phyloP scores from a whole-genome alignment of 1,140 invertebrate species.

The Trichonephila clavipes region DNA sequence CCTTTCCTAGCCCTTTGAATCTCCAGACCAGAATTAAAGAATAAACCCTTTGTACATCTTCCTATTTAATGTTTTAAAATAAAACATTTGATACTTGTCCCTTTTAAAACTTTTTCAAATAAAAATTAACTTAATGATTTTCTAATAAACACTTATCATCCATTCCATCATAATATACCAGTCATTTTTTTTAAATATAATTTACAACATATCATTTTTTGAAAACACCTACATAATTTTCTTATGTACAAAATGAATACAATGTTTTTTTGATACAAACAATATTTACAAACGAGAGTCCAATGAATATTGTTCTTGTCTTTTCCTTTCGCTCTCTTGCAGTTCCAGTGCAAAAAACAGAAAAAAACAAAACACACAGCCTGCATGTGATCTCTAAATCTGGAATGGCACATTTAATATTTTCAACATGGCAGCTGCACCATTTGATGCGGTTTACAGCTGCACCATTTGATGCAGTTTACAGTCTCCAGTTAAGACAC shows the following conservation, averaged over 20 bases:
- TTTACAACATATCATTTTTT: constrained; percentile 25
- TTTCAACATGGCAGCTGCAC: constrained; percentile 69
- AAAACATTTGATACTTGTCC: constrained; percentile 49
- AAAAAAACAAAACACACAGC: constrained; percentile 19
- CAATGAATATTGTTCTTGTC: constrained; percentile 59
- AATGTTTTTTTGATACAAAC: constrained; percentile 66
- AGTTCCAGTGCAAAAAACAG: background rate
- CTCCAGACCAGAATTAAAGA: constrained; percentile 72
- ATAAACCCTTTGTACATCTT: constrained; percentile 68
- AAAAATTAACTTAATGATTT: constrained; percentile 59
- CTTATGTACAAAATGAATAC: constrained; percentile 76
- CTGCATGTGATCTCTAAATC: constrained; percentile 64
- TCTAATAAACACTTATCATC: constrained; percentile 57
- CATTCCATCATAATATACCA: constrained; percentile 38
- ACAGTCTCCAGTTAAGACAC: constrained; percentile 74
- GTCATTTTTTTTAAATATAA: constrained; percentile 45
- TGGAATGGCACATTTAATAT: constrained; percentile 73
- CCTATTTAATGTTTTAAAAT: constrained; percentile 57
- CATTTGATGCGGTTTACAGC: too few relatives aligned
- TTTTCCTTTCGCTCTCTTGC: constrained; percentile 7
- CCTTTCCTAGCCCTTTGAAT: constrained; percentile 72
- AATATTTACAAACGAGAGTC: constrained; percentile 72
- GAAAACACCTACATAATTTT: constrained; percentile 39
- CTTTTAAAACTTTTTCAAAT: constrained; percentile 58
- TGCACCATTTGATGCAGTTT: constrained; percentile 31